Conservation (phyloP, 2,797 vertebrate species). For the Manis crassicaudata region DNA sequence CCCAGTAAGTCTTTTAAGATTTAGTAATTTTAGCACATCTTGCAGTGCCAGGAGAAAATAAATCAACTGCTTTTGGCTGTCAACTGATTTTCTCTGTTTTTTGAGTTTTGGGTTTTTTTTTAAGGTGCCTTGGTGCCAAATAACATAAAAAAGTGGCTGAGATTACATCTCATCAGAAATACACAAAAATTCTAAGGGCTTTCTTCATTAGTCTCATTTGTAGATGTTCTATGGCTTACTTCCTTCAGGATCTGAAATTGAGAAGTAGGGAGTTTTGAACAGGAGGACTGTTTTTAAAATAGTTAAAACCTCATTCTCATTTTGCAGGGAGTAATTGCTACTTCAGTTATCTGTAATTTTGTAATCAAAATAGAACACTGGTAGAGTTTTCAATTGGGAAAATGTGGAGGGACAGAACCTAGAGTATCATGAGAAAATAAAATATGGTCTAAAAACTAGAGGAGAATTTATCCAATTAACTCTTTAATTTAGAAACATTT, state of each 20-base stretch:
- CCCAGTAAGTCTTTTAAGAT: too few species aligned
- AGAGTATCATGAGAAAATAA: not conserved
- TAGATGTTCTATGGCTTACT: not conserved
- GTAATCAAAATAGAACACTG: not conserved
- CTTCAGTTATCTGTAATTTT: conserved; percentile 8
- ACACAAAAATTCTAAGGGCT: not conserved
- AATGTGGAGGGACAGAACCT: not conserved
- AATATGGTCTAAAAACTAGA: not conserved
- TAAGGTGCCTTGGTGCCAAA: not conserved
- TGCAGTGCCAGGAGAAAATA: conserved; percentile 48
- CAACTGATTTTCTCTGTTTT: not conserved
- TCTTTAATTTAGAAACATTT: conserved; percentile 28
- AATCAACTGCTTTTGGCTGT: not conserved
- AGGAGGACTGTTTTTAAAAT: conserved; percentile 1
- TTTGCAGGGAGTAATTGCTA: not conserved
- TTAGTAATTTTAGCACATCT: conserved; percentile 67
- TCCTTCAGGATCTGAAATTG: not conserved
- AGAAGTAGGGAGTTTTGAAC: not conserved
- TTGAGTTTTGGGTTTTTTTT: not conserved
- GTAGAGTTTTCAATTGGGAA: not conserved
- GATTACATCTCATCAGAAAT: conserved; percentile 2
- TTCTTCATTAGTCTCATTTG: conserved; percentile 23
- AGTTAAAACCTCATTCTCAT: not conserved
- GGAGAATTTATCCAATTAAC: not conserved
- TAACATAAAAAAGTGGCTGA: conserved; percentile 27